A percentile compares a stretch with the other conserved stretches of the same genome.
Evolutionary conservation across 2,888 invertebrate species (phyloP).

Genomic region (Drosophila neonasuta): DNA sequence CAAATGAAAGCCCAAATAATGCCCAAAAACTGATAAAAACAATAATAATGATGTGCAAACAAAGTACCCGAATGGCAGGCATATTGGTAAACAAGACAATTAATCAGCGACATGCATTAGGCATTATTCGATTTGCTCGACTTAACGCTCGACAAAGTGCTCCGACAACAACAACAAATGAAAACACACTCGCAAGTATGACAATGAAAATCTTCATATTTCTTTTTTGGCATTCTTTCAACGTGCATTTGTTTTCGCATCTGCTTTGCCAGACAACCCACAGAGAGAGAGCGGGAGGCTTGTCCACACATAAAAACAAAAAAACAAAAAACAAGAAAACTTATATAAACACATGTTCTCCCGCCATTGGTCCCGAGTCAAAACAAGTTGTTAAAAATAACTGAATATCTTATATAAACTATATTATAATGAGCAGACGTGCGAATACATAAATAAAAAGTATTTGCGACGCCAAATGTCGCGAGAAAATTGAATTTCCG

Average conservation of each 20-base stretch:
- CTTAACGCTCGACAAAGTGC: conserved; percentile 13
- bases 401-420: conserved; percentile 10
- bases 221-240: conserved; percentile 16
- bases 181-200: conserved; percentile 15
- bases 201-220: conserved; percentile 25
- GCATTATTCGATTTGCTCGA: conserved; percentile 34
- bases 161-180: conserved; percentile 18
- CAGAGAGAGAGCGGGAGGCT: conserved; percentile 29
- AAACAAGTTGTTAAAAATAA: conserved; percentile 36
- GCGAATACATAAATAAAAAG: conserved; percentile 5
- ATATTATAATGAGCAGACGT: conserved; percentile 3
- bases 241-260: conserved; percentile 12
- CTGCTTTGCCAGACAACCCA: conserved; percentile 30
- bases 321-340: conserved; percentile 14
- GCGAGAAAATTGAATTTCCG: conserved; percentile 14
- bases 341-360: conserved; percentile 29
- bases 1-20: conserved; percentile 32
- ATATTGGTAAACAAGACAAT: conserved; percentile 64
- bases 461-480: not conserved
- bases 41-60: conserved; percentile 8
- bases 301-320: conserved; percentile 18
- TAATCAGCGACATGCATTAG: conserved; percentile 53
- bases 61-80: conserved; percentile 19
- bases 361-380: conserved; percentile 13
- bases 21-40: conserved; percentile 41